Base-by-base conservation (phyloP, 2,113 vertebrate genomes). In the Ranitomeya variabilis region DNA sequence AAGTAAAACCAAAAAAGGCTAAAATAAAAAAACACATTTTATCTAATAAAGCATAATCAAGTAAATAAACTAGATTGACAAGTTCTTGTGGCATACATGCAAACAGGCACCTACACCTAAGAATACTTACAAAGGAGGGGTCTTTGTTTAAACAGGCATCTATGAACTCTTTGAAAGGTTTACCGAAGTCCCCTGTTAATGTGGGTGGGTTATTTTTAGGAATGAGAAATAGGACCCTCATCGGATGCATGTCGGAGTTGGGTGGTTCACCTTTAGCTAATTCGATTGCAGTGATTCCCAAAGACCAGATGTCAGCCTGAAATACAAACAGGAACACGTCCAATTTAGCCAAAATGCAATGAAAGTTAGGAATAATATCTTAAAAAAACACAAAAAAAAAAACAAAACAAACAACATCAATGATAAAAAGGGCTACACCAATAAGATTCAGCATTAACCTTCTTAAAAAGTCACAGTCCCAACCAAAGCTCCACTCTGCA, bases 91-190 rank as follows among this genome's bases (percentile, higher is more conserved):
- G 69, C 26, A 71, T 13, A 15, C 31, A 7, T 13, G 4, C 15
- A 31, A 71, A 31, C 23, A 6, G 2, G 26, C 23, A 10, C 3
- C 14, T 8, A 19, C 13, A 91, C 14, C 26, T 15, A 52, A 55
- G n/a, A 66, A 88, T 93, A 95, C 97, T 97, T 93, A 99, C 97
- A 91, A 98, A 98, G 12, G 93, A 90, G 2, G 97, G 97, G 91
- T 98, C 97, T 93, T 98, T 98, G 92, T 98, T 98, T 91, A 98
- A 94, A 90, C 97, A 98, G 7, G 97, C 94, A 90, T 98, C 97
- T 10, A 97, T 95, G 93, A 98, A 98, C 83, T 98, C 97, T 90
- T 97, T 98, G 90, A 98, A 98, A 91, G 96, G 95, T 93, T 97
- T 98, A 91, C 95, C 96, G 94, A 97, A 98, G 1, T 97, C 96